Percentiles rank a stretch among this genome's conserved stretches.
Conservation (phyloP, 1,140 invertebrate genomes). For the Pemphigus obesinymphae region DNA sequence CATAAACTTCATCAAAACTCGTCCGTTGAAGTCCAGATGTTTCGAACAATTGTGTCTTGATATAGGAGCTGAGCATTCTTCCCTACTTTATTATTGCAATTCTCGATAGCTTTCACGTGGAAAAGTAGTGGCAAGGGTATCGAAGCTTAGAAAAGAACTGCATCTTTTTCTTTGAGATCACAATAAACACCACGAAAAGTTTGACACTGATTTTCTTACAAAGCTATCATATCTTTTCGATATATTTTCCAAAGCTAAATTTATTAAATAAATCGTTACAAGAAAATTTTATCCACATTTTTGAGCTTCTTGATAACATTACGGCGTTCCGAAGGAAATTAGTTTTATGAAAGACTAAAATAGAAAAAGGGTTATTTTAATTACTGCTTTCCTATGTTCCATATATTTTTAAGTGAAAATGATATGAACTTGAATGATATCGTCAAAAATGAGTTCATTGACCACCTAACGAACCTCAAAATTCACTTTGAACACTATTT, state of each 20-base stretch:
- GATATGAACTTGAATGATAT: no score
- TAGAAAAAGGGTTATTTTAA: not conserved
- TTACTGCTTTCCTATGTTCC: not conserved
- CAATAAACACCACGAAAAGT: not conserved
- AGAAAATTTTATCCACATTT: not conserved
- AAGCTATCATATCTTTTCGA: no score
- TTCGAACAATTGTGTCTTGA: conserved; percentile 37
- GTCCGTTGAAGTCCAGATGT: no score
- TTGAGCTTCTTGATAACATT: not conserved
- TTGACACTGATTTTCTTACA: not conserved
- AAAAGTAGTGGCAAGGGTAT: not conserved
- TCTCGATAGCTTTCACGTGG: not conserved
- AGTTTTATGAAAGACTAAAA: no score
- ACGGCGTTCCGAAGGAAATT: not conserved
- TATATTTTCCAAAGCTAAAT: no score
- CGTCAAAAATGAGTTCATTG: no score
- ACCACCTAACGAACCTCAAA: no score
- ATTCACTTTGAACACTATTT: no score
- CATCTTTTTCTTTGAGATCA: not conserved
- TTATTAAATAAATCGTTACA: no score
- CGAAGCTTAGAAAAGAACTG: not conserved
- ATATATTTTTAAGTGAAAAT: not conserved
- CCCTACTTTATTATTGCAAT: not conserved
- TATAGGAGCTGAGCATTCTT: conserved; percentile 13
- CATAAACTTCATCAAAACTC: no score